phyloP scores from a whole-genome alignment of 2,113 vertebrate species.

The Menura novaehollandiae region DNA sequence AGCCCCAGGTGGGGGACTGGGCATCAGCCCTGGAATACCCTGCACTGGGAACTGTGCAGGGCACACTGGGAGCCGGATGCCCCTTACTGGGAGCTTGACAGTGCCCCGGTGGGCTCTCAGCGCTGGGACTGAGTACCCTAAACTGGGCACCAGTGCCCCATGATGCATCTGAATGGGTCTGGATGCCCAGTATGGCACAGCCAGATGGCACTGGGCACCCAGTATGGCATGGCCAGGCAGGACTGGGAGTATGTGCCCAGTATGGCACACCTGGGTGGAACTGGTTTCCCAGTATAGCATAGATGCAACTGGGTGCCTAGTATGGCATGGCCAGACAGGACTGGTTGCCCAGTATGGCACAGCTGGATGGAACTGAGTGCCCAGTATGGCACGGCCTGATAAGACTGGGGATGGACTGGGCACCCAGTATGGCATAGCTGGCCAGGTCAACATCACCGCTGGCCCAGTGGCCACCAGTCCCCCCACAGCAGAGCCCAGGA shows the following conservation, averaged over 20 bases:
- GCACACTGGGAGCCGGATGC: neutral
- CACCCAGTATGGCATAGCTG: neutral
- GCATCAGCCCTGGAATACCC: neutral
- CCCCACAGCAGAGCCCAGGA: neutral
- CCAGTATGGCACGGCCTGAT: neutral
- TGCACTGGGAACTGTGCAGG: neutral
- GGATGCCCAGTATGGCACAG: neutral
- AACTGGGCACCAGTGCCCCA: neutral
- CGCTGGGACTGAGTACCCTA: neutral
- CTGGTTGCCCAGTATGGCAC: neutral
- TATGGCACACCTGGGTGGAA: accelerated
- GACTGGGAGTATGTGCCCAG: neutral
- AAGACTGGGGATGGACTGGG: neutral
- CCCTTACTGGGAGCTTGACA: neutral
- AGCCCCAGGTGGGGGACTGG: neutral
- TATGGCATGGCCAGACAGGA: accelerated
- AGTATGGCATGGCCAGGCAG: neutral
- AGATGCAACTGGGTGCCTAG: accelerated
- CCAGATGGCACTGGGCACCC: accelerated
- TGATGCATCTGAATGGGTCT: neutral
- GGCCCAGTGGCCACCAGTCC: neutral
- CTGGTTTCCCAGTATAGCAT: neutral
- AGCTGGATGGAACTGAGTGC: neutral
- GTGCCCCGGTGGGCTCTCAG: neutral
- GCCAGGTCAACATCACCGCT: neutral